A percentile compares a stretch with the other conserved stretches of the same genome.
Conservation (phyloP, 1,140 invertebrate genomes). For the Acromyrmex heyeri region DNA sequence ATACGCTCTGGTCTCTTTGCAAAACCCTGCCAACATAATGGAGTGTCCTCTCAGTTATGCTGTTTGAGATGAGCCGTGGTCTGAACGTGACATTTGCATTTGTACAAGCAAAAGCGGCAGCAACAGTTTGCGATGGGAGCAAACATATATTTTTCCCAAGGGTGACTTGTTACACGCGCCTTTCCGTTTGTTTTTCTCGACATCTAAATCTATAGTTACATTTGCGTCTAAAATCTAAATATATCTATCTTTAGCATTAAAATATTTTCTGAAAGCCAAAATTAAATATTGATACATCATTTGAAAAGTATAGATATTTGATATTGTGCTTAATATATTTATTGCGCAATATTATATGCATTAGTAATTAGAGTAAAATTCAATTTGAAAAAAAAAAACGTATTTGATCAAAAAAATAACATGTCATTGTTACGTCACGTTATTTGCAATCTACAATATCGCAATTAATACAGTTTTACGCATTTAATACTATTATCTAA, state of each 20-base stretch:
- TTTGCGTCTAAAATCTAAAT: constrained; percentile 5
- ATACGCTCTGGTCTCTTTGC: constrained; percentile 20
- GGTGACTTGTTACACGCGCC: constrained; percentile 41
- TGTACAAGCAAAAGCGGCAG: constrained; percentile 61
- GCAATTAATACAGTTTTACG: constrained; percentile 1
- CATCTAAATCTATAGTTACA: constrained; percentile 25
- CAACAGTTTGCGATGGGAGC: constrained; percentile 60
- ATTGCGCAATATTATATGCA: background rate
- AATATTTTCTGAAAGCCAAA: background rate
- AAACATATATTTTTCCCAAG: constrained; percentile 52
- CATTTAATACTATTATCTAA: constrained; percentile 1
- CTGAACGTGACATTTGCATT: constrained; percentile 67
- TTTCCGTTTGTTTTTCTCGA: constrained; percentile 36
- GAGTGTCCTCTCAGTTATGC: constrained; percentile 58
- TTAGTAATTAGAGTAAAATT: background rate
- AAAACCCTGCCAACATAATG: constrained; percentile 57
- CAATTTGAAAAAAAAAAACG: background rate
- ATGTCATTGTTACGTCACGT: background rate
- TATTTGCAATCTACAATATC: background rate
- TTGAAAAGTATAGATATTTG: background rate
- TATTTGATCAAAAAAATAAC: background rate
- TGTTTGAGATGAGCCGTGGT: constrained; percentile 47
- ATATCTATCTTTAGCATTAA: background rate
- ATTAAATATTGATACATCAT: background rate
- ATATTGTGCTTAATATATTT: background rate